phyloP scores from a whole-genome alignment of 2,113 vertebrate species.

The Stercorarius parasiticus region DNA sequence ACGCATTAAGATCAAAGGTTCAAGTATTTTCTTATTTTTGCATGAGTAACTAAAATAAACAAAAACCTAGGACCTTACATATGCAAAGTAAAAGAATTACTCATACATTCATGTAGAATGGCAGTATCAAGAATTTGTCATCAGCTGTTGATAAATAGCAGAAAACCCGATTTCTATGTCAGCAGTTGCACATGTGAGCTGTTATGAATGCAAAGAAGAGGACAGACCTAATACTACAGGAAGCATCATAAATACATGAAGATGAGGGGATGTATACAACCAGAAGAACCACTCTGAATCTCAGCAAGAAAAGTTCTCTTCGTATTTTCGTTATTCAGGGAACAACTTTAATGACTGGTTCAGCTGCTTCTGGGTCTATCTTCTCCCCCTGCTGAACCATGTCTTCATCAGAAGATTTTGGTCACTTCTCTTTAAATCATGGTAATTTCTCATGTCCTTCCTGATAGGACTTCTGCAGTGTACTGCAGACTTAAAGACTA shows the following conservation, averaged over 20 bases:
- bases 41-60: neutral
- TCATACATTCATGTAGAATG: neutral
- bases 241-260: neutral
- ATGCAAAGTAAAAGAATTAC: neutral
- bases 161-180: neutral
- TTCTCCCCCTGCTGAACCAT: neutral
- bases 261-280: neutral
- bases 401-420: neutral
- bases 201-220: neutral
- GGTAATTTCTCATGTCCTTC: neutral
- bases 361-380: neutral
- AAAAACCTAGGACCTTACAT: neutral
- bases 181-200: neutral
- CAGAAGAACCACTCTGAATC: neutral
- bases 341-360: neutral
- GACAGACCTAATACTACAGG: neutral
- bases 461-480: neutral
- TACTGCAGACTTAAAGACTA: neutral
- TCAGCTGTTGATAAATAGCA: slow-evolving; percentile 3
- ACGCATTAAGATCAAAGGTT: neutral
- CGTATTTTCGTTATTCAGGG: neutral
- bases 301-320: neutral
- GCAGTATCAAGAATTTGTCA: neutral
- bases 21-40: neutral
- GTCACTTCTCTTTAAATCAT: neutral